Conservation (phyloP, 2,113 vertebrate genomes). For the human region GRCh38 chr1:160505501-160506000, state of each 20-base stretch:
- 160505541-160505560: too few relatives aligned
- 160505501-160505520: too few relatives aligned
- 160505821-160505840: background rate
- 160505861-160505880: background rate
- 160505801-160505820: background rate
- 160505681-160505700: too few relatives aligned
- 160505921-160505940: background rate
- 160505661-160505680: too few relatives aligned
- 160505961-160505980: background rate
- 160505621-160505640: too few relatives aligned
- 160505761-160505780: background rate
- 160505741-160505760: background rate
- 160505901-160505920: background rate
- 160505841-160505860: background rate
- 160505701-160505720: background rate
- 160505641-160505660: too few relatives aligned
- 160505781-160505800: background rate
- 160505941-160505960: background rate
- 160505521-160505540: too few relatives aligned
- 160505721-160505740: background rate
- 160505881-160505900: background rate
- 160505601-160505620: too few relatives aligned
- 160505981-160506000: background rate
- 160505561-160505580: too few relatives aligned
- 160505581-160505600: too few relatives aligned